Evolutionary conservation across 1,140 invertebrate genomes (phyloP).

Genomic region (Bombus superbus): DNA sequence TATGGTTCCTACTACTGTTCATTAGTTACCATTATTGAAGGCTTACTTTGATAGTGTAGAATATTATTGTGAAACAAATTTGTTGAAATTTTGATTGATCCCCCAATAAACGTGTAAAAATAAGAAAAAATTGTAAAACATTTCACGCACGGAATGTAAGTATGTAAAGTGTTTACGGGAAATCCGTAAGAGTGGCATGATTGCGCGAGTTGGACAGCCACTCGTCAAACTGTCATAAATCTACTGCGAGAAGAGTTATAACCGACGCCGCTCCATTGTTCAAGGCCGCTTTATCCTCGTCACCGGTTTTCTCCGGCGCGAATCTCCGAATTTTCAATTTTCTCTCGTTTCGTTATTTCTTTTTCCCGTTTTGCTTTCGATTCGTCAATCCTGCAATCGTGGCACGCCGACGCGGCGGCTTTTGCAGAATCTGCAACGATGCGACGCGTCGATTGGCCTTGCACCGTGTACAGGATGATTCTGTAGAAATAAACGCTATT

Average conservation of each 20-base stretch:
- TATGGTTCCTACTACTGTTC: neutral
- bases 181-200: no score
- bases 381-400: slow-evolving; percentile 35
- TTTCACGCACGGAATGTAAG: neutral
- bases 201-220: neutral
- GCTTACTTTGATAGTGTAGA: neutral
- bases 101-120: neutral
- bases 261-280: neutral
- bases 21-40: no score
- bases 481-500: neutral
- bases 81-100: no score
- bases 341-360: slow-evolving; percentile 14
- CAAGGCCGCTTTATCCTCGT: slow-evolving; percentile 31
- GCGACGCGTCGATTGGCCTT: neutral
- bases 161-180: neutral
- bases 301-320: slow-evolving; percentile 28
- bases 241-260: slow-evolving; percentile 26
- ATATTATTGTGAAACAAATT: no score
- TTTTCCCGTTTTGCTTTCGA: neutral
- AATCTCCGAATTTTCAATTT: slow-evolving; percentile 47
- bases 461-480: slow-evolving; percentile 25
- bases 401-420: slow-evolving; percentile 1
- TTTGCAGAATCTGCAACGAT: slow-evolving; percentile 38
- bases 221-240: slow-evolving; percentile 46
- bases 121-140: neutral